Percentiles rank a stretch among this genome's conserved stretches.
Conservation (phyloP, 1,140 invertebrate genomes). For the Zophobas atratus region DNA sequence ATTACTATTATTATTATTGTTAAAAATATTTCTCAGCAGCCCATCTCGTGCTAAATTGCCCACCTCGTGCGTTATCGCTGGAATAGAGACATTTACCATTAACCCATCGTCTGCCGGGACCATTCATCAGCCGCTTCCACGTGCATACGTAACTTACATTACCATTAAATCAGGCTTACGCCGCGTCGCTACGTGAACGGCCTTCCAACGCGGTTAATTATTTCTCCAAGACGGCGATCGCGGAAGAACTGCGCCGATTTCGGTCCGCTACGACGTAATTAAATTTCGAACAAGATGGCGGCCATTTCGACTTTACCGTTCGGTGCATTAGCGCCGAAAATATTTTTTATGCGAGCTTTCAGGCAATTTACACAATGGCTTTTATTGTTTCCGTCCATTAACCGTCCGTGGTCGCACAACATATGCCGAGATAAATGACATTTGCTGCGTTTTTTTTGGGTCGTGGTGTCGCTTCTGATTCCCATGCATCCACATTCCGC, state of each 20-base stretch:
- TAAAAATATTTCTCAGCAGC: neutral
- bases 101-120: neutral
- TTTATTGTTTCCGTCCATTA: slow-evolving; percentile 1
- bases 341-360: neutral
- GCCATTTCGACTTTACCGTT: neutral
- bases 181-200: neutral
- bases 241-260: neutral
- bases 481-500: too few relatives aligned
- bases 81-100: neutral
- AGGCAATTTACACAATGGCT: neutral
- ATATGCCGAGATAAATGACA: neutral
- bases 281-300: too few relatives aligned
- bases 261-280: neutral
- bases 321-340: neutral
- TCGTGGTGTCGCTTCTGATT: too few relatives aligned
- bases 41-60: neutral
- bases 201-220: neutral
- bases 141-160: neutral
- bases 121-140: neutral
- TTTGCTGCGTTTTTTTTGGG: too few relatives aligned
- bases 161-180: slow-evolving; percentile 6
- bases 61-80: neutral
- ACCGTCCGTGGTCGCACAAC: neutral
- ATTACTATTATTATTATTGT: too few relatives aligned
- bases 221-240: neutral